Evolutionary conservation across 2,888 invertebrate species (phyloP).

Genomic region (Cataglyphis albicans): DNA sequence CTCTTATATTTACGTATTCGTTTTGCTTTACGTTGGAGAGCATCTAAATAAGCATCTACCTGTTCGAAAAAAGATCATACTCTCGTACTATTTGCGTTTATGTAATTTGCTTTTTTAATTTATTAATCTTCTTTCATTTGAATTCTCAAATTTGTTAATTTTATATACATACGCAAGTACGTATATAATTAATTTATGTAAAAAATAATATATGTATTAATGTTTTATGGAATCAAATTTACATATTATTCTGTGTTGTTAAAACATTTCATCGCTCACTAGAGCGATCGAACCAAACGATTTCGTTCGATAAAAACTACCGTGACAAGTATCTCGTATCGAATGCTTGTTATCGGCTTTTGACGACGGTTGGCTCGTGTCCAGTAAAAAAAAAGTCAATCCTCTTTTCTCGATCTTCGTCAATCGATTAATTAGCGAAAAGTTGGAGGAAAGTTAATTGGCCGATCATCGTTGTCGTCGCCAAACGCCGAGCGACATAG

Average conservation of each 20-base stretch:
- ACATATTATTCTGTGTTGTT: not conserved
- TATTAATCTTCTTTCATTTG: not conserved
- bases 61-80: not conserved
- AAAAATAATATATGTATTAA: not conserved
- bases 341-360: conserved; percentile 13
- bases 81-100: not conserved
- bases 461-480: conserved; percentile 38
- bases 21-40: not conserved
- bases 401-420: conserved; percentile 49
- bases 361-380: conserved; percentile 36
- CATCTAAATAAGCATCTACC: not conserved
- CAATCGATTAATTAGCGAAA: conserved; percentile 33
- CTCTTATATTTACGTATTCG: not conserved
- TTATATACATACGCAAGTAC: not conserved
- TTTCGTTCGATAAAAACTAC: conserved; percentile 11
- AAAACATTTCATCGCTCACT: not conserved
- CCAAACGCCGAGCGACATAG: conserved; percentile 3
- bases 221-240: not conserved
- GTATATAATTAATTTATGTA: not conserved
- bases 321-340: not conserved
- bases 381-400: conserved; percentile 25
- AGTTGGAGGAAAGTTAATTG: conserved; percentile 44
- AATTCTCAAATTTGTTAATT: not conserved
- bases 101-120: conserved; percentile 5
- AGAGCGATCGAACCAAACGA: not conserved